Evolutionary conservation across 2,888 invertebrate genomes (phyloP).

Genomic region (Eupithecia dodoneata): DNA sequence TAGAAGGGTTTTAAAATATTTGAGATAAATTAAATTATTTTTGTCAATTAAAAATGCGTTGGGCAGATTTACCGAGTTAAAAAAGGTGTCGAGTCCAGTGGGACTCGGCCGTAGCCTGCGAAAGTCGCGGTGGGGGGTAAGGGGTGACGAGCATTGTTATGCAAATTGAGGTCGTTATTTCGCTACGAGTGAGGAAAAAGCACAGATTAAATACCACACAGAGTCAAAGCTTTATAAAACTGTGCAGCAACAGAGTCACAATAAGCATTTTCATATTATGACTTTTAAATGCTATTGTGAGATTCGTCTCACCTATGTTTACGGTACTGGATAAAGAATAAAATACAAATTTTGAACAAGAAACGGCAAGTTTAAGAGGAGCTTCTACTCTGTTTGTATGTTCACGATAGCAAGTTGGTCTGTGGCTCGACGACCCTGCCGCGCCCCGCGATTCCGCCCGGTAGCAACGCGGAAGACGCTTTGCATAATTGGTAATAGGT

Average conservation of each 20-base stretch:
- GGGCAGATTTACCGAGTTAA: conserved; percentile 68
- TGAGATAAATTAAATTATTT: conserved; percentile 37
- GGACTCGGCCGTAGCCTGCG: conserved; percentile 74
- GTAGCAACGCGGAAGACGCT: conserved; percentile 77
- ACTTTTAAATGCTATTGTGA: neutral
- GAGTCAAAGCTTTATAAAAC: conserved; percentile 22
- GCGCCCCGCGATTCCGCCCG: conserved; percentile 52
- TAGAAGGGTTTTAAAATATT: conserved; percentile 3
- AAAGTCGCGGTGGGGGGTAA: conserved; percentile 80
- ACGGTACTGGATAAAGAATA: neutral
- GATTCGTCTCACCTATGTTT: neutral
- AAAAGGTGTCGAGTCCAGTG: conserved; percentile 76
- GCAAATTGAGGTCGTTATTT: conserved; percentile 84
- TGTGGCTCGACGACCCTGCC: conserved; percentile 71
- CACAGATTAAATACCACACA: conserved; percentile 38
- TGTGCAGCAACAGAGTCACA: neutral
- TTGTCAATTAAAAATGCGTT: conserved; percentile 48
- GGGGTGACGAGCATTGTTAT: conserved; percentile 84
- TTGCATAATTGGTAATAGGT: conserved; percentile 80
- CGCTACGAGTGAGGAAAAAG: conserved; percentile 83
- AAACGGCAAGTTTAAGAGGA: neutral
- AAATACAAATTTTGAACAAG: neutral
- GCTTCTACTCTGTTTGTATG: conserved; percentile 18
- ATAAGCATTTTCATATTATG: neutral
- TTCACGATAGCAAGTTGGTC: conserved; percentile 6